phyloP scores from a whole-genome alignment of 2,888 invertebrate genomes.

The Leptinotarsa rubiginosa region DNA sequence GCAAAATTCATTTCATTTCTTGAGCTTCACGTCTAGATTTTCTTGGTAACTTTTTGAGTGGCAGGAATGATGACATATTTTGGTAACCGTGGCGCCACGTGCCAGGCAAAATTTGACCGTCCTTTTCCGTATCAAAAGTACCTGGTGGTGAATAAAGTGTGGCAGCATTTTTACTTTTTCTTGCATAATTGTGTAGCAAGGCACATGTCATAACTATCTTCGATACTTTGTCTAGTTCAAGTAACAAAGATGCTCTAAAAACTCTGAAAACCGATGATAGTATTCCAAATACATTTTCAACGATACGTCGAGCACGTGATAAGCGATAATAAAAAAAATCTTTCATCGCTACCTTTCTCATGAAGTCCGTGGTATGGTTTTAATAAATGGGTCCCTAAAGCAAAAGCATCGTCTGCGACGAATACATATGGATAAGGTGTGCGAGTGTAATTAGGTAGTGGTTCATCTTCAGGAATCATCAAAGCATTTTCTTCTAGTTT shows the following conservation, averaged over 20 bases:
- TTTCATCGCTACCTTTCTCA: slow-evolving; percentile 39
- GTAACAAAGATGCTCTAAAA: slow-evolving; percentile 36
- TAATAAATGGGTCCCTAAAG: slow-evolving; percentile 42
- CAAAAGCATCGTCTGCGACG: slow-evolving; percentile 37
- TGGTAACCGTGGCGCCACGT: slow-evolving; percentile 20
- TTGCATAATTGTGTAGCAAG: slow-evolving; percentile 39
- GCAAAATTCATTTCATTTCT: slow-evolving; percentile 20
- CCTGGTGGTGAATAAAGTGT: slow-evolving; percentile 32
- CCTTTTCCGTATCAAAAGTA: slow-evolving; percentile 29
- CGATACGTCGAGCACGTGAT: slow-evolving; percentile 35
- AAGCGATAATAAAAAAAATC: slow-evolving; percentile 49
- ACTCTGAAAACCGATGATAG: slow-evolving; percentile 37
- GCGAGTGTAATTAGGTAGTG: background rate
- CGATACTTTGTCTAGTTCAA: slow-evolving; percentile 36
- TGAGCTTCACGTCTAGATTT: slow-evolving; percentile 5
- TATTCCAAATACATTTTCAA: slow-evolving; percentile 41
- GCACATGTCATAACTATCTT: slow-evolving; percentile 27
- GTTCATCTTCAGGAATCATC: slow-evolving; percentile 7
- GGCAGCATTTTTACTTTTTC: slow-evolving; percentile 25
- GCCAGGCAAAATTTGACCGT: slow-evolving; percentile 19
- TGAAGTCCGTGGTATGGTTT: slow-evolving; percentile 46
- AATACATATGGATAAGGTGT: slow-evolving; percentile 29
- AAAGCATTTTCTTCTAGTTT: background rate
- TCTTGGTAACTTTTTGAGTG: slow-evolving; percentile 16
- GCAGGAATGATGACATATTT: slow-evolving; percentile 26